Evolutionary conservation across 2,797 vertebrate genomes (phyloP).

Genomic region (Lophius americanus): DNA sequence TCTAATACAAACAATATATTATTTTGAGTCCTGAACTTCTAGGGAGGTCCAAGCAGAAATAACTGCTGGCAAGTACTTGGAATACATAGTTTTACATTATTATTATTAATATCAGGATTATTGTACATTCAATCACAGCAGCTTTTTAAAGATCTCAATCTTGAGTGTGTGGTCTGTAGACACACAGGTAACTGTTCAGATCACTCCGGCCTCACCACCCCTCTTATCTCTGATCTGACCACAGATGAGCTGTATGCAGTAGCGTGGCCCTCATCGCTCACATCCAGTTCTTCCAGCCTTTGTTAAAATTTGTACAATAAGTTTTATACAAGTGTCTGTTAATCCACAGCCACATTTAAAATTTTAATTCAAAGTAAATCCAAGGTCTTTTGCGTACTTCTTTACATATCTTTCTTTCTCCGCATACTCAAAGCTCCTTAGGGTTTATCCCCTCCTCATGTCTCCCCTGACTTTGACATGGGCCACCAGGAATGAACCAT

Average conservation of each 20-base stretch:
- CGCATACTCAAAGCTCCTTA: constrained; percentile 28
- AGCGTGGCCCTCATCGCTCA: constrained; percentile 38
- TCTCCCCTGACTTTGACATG: constrained; percentile 30
- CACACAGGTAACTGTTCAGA: too few relatives aligned
- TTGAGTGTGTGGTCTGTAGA: too few relatives aligned
- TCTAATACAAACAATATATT: too few relatives aligned
- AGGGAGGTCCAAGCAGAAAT: too few relatives aligned
- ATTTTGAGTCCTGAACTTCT: too few relatives aligned
- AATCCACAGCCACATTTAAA: constrained; percentile 34
- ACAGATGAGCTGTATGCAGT: constrained; percentile 63
- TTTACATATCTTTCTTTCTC: constrained; percentile 20
- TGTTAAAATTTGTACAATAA: constrained; percentile 17
- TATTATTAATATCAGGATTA: too few relatives aligned
- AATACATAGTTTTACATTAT: too few relatives aligned
- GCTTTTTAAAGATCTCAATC: too few relatives aligned
- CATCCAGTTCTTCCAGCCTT: constrained; percentile 8
- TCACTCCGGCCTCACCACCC: background rate
- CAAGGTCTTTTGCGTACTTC: constrained; percentile 24
- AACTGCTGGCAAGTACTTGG: too few relatives aligned
- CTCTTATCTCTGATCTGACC: constrained; percentile 51
- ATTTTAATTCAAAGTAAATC: constrained; percentile 36
- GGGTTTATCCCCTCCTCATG: constrained; percentile 17
- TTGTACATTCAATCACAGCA: too few relatives aligned
- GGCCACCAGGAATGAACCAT: background rate
- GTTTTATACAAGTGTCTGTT: constrained; percentile 35